Conservation (phyloP, 2,888 invertebrate genomes). For the Onthophagus sagittarius region DNA sequence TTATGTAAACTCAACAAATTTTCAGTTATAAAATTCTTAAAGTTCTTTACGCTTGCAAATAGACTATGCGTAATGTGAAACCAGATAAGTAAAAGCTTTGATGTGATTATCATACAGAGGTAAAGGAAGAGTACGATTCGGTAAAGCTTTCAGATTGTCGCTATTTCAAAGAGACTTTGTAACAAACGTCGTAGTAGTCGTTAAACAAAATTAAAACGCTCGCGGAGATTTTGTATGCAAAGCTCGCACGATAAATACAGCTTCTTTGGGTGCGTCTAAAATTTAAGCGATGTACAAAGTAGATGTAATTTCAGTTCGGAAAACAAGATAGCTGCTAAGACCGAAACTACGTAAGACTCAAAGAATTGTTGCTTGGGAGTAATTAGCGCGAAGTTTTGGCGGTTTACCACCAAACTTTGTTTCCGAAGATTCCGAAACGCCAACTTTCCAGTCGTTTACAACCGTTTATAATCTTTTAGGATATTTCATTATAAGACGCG, state of each 20-base stretch:
- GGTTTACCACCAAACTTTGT: not conserved
- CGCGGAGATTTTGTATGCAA: not conserved
- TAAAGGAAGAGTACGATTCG: not conserved
- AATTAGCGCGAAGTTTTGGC: not conserved
- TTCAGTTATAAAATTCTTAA: too few relatives aligned
- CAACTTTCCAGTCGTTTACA: not conserved
- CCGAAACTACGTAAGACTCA: not conserved
- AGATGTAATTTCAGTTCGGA: not conserved
- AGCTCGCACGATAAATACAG: not conserved
- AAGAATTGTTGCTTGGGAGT: not conserved
- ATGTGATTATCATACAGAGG: not conserved
- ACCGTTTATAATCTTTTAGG: not conserved
- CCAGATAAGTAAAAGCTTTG: not conserved
- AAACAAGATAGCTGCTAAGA: not conserved
- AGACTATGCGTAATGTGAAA: not conserved
- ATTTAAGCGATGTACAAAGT: not conserved
- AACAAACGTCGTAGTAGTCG: not conserved
- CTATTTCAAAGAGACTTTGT: not conserved
- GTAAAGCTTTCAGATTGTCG: not conserved
- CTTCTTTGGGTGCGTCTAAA: not conserved
- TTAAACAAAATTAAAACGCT: not conserved
- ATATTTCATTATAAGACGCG: not conserved
- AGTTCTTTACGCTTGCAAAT: not conserved
- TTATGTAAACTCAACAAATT: too few relatives aligned
- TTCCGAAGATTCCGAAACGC: not conserved